These are phyloP conservation scores for Stichodactyla mertensii DNA, from an alignment of 64 coral and sea anemone genomes.

Conservation along the genomic window DNA sequence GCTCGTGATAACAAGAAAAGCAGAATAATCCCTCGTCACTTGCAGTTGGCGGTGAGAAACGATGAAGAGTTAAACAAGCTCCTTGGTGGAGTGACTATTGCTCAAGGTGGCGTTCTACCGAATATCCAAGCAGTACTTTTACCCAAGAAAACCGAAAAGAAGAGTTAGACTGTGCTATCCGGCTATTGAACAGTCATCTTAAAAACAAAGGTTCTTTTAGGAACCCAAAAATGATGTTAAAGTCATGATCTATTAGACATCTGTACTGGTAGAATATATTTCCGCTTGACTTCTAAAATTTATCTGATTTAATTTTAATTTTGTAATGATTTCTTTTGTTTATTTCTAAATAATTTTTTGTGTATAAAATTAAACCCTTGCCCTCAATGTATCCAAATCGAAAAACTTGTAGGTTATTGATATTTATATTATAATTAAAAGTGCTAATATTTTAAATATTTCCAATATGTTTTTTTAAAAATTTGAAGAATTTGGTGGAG, in stretches of 20 bases:
- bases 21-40: constrained; percentile 22
- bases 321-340: too few relatives aligned
- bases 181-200: neutral
- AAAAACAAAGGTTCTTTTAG: neutral
- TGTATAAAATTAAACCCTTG: too few relatives aligned
- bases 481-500: too few relatives aligned
- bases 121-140: constrained; percentile 29
- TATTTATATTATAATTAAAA: too few relatives aligned
- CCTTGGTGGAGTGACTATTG: constrained; percentile 10
- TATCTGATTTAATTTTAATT: too few relatives aligned
- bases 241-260: neutral
- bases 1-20: constrained; percentile 28
- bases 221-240: neutral
- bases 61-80: constrained; percentile 30
- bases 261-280: too few relatives aligned
- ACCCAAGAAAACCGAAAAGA: constrained; percentile 22
- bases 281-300: too few relatives aligned
- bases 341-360: too few relatives aligned
- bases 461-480: too few relatives aligned
- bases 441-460: too few relatives aligned
- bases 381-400: too few relatives aligned
- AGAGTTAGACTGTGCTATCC: neutral
- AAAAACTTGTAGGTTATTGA: too few relatives aligned
- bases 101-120: constrained; percentile 19
- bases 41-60: constrained; percentile 25